Base-by-base conservation (phyloP, 2,888 invertebrate genomes). In the Apamea epomidion region DNA sequence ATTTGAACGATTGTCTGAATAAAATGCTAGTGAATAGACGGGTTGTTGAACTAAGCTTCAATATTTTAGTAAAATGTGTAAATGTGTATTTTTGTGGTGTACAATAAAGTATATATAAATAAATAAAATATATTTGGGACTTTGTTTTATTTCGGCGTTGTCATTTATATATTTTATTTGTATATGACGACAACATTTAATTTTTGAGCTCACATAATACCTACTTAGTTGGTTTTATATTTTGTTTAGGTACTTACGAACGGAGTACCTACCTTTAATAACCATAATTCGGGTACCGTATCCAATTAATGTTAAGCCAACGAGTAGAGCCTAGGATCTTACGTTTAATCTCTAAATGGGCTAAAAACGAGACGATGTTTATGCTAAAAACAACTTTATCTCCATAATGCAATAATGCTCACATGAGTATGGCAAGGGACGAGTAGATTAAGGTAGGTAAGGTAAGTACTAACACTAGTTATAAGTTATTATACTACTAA, bases 1-100 rank as follows among this genome's bases (percentile, higher is more conserved):
- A 64, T 68, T 68, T 21, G 10, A 58, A 32, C n/a, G 6, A 72
- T 81, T 68, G 82, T 81, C 82, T 85, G 45, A 72, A 82, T 86
- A 37, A 81, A 82, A 67, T 45, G n/a, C 16, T 54, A 45, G 32
- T 18, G 2, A 48, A 82, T 81, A 25, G 1, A 54, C 25, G 73
- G 72, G 73, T 86, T 60, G 32, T 67, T 86, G 60, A 82, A 82
- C 86, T n/a, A 58, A 25, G 58, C 10, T 58, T 58, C 25, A 58
- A 4, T 14, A 32, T 60, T 85, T 60, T 67, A 71, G 21, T 29
- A 45, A 18, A 37, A 37, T 37, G 37, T 37, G 37, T 37, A 6
- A 37, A 37, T 37, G 5, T 37, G 5, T 37, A 37, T 5, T 37
- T 37, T 37, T 37, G 37, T 37, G 37, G 37, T 37, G 37, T 37